Evolutionary conservation across 1,140 invertebrate genomes (phyloP).

Genomic region (Meloidogyne chitwoodi): DNA sequence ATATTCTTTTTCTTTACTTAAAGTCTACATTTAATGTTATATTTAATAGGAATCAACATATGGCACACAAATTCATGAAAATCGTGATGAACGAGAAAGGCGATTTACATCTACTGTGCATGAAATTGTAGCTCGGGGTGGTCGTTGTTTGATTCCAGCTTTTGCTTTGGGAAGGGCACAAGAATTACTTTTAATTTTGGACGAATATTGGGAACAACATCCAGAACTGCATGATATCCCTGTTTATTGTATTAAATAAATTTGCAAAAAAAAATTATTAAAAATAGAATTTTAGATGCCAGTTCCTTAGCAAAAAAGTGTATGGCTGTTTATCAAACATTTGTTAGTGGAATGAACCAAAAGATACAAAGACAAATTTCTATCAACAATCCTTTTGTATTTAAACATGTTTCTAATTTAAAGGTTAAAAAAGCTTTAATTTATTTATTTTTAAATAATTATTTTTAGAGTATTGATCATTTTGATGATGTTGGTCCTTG

Average conservation of each 20-base stretch:
- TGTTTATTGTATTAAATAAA: conserved; percentile 73
- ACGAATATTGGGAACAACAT: conserved; percentile 93
- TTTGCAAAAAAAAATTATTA: too few relatives aligned
- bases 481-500: conserved; percentile 99
- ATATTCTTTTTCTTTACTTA: not conserved
- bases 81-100: conserved; percentile 86
- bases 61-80: conserved; percentile 97
- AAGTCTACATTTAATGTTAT: not conserved
- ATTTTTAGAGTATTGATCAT: conserved; percentile 83
- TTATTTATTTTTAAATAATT: not conserved
- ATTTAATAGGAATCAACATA: conserved; percentile 84
- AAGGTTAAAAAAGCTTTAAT: conserved; percentile 68
- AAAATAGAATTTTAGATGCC: conserved; percentile 67
- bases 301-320: conserved; percentile 98
- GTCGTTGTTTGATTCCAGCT: conserved; percentile 93
- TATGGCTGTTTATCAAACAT: conserved; percentile 99
- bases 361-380: conserved; percentile 90
- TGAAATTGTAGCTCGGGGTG: conserved; percentile 87
- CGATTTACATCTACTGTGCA: conserved; percentile 85
- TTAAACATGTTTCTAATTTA: conserved; percentile 95
- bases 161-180: conserved; percentile 96
- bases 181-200: conserved; percentile 85
- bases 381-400: conserved; percentile 97
- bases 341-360: conserved; percentile 99
- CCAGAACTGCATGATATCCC: conserved; percentile 97